Base-by-base conservation (phyloP, 1,140 invertebrate genomes). In the Trachelipus rathkii region DNA sequence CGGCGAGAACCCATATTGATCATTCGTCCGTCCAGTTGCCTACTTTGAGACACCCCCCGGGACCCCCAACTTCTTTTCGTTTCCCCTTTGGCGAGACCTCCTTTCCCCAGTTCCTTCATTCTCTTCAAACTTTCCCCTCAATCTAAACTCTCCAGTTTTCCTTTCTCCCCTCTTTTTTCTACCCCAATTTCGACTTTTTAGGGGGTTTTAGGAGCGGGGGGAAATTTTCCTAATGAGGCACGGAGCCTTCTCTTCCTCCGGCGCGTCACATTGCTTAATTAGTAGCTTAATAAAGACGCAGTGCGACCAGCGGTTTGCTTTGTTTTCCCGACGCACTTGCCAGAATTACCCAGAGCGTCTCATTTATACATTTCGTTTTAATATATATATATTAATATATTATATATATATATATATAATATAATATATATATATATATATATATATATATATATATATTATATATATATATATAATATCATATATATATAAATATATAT, bases 361-460 rank as follows among this genome's bases (percentile, higher is more conserved):
- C 50, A 60, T 60, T 60, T 60, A 60, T 60, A 60, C 50, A 60
- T 60, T 60, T 60, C 50, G 50, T 19, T 60, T 13, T 19, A 15
- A 15, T 19, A 15, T 60, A 19, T 60, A 15, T 60, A 13, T 60
- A 15, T 60, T 50, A 15, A 60, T 60, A 60, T 60, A 60, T 60
- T n/a, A 60, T 19, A 60, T 19, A 19, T 15, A 19, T 60, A 60
- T 60, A 19, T 60, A 60, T 60, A 13, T 60, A 60, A 4, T 15
- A 13, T 19, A 60, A 60, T 60, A 60, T 60, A 19, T 60, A 60
- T 60, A 60, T 60, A 60, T 60, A 60, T 60, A 60, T 60, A 60
- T 60, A 15, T 60, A 60, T 60, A 60, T 60, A 60, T 60, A 60
- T 60, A 60, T 60, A 60, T 60, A 60, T 60, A 60, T 60, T 60